These are phyloP conservation scores for Formica aserva DNA, from an alignment of 2,888 invertebrate genomes.

Conservation along the genomic window DNA sequence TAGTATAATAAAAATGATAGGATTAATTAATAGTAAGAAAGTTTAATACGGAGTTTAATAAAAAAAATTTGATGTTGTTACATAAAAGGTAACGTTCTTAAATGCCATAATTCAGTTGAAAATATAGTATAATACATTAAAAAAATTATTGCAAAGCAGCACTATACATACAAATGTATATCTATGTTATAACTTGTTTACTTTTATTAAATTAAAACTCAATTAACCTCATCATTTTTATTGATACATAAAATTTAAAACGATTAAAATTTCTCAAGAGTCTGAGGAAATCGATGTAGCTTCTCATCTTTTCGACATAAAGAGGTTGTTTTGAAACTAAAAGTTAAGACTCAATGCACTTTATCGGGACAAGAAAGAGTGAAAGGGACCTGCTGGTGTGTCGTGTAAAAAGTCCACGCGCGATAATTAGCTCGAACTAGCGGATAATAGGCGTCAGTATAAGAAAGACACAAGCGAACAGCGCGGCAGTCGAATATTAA, in stretches of 20 bases:
- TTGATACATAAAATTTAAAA: background rate
- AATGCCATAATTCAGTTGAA: background rate
- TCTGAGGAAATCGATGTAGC: background rate
- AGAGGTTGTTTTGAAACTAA: conserved; percentile 16
- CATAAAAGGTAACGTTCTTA: background rate
- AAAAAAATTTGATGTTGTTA: background rate
- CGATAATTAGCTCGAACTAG: conserved; percentile 62
- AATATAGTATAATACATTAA: background rate
- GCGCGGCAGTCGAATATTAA: conserved; percentile 9
- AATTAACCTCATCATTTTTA: background rate
- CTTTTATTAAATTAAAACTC: background rate
- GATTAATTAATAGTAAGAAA: background rate
- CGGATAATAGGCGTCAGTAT: conserved; percentile 56
- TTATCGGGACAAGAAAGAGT: conserved; percentile 53
- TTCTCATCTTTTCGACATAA: background rate
- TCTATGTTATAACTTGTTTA: background rate
- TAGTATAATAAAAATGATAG: background rate
- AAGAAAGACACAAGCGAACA: conserved; percentile 55
- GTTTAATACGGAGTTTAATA: background rate
- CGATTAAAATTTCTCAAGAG: background rate
- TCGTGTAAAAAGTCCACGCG: conserved; percentile 57
- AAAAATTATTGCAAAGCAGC: background rate
- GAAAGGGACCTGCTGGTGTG: conserved; percentile 64
- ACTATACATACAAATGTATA: background rate
- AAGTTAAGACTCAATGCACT: conserved; percentile 1